A percentile compares a stretch with the other conserved stretches of the same genome.
phyloP scores from a whole-genome alignment of 2,113 vertebrate species.

The Thalassarche chlororhynchos region DNA sequence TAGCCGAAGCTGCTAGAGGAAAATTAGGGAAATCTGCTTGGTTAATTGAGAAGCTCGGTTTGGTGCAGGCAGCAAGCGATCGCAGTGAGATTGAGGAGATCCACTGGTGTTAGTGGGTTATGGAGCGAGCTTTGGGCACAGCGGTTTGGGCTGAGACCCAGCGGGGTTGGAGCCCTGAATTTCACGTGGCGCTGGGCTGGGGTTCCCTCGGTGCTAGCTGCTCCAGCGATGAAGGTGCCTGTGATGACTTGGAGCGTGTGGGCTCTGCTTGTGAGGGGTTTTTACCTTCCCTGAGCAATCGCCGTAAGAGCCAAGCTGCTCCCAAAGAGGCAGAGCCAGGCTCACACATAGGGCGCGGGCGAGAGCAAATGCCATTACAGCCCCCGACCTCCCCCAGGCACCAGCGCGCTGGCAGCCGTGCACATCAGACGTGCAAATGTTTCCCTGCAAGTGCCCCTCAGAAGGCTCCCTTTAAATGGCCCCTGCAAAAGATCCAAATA shows the following conservation, averaged over 20 bases:
- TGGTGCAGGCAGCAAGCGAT: neutral
- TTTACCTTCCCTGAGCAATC: neutral
- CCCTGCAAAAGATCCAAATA: neutral
- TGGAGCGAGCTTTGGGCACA: neutral
- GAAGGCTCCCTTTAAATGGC: neutral
- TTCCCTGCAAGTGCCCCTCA: neutral
- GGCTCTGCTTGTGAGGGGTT: neutral
- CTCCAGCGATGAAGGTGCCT: neutral
- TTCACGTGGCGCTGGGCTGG: neutral
- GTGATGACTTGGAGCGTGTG: neutral
- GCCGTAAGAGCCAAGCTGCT: neutral
- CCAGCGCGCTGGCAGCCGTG: rapidly evolving
- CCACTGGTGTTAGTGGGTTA: neutral
- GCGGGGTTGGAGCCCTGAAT: neutral
- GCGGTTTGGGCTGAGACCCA: rapidly evolving
- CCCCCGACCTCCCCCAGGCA: neutral
- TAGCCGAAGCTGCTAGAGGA: neutral
- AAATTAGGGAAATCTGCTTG: neutral
- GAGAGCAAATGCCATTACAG: neutral
- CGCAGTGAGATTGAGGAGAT: neutral
- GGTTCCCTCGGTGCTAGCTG: neutral
- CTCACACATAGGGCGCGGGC: rapidly evolving
- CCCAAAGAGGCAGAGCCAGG: neutral
- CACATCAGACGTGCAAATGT: neutral
- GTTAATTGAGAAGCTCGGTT: neutral